Conservation (phyloP, 2,888 invertebrate genomes). For the Diadegma fenestrale region DNA sequence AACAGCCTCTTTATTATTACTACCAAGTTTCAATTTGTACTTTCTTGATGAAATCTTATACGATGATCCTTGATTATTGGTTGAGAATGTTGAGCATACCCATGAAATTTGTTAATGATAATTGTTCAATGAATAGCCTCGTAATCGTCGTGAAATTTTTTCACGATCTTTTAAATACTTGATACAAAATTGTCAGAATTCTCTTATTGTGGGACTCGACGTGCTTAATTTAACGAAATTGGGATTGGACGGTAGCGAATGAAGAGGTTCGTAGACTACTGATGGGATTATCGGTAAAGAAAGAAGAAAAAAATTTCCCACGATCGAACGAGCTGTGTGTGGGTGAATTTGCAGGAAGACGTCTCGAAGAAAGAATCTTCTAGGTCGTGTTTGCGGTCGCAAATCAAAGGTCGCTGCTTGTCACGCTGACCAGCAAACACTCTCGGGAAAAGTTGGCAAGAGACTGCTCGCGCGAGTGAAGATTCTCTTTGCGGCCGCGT, state of each 20-base stretch:
- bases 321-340: background rate
- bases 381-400: conserved; percentile 63
- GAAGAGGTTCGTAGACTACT: background rate
- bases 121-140: too few relatives aligned
- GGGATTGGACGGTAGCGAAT: background rate
- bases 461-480: conserved; percentile 35
- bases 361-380: conserved; percentile 49
- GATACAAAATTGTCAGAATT: too few relatives aligned
- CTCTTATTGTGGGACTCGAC: too few relatives aligned
- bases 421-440: conserved; percentile 56
- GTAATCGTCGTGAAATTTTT: too few relatives aligned
- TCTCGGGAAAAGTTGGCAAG: conserved; percentile 10
- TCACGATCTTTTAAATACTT: too few relatives aligned
- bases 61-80: background rate
- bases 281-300: background rate
- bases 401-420: conserved; percentile 68
- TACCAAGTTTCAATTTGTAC: background rate
- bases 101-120: too few relatives aligned
- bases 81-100: too few relatives aligned
- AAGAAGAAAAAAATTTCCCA: background rate
- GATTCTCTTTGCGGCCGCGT: conserved; percentile 43
- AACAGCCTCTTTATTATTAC: background rate
- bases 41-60: background rate
- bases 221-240: background rate
- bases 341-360: background rate